A percentile compares a stretch with the other conserved stretches of the same genome.
Evolutionary conservation across 2,113 vertebrate genomes (phyloP).

Genomic region (Engraulis encrasicolus): DNA sequence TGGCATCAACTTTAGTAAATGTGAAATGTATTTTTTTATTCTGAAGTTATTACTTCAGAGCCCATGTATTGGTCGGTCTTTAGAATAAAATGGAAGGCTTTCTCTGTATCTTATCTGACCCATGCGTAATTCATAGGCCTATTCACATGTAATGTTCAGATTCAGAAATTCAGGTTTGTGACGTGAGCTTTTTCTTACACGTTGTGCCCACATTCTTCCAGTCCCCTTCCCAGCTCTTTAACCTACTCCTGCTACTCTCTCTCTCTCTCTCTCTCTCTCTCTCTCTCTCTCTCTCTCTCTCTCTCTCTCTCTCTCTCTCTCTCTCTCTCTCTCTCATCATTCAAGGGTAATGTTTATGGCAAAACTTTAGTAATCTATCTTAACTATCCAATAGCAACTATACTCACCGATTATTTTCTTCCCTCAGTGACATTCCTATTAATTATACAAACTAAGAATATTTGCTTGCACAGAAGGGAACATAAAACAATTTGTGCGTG

Average conservation of each 20-base stretch:
- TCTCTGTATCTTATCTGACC: too few species aligned
- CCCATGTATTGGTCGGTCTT: background rate
- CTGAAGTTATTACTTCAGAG: background rate
- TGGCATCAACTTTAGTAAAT: slow-evolving; percentile 16
- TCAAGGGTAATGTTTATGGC: background rate
- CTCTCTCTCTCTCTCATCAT: slow-evolving; percentile 29
- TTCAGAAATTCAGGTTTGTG: background rate
- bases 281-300: slow-evolving; percentile 26
- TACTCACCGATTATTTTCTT: background rate
- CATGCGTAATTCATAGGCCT: background rate
- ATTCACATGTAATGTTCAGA: background rate
- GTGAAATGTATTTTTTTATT: slow-evolving; percentile 39
- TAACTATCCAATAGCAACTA: background rate
- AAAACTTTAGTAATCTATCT: background rate
- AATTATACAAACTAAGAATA: background rate
- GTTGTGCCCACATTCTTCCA: slow-evolving; percentile 44
- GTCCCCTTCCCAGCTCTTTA: slow-evolving; percentile 43
- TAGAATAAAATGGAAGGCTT: background rate
- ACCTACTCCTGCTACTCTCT: slow-evolving; percentile 57
- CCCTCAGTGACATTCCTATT: background rate
- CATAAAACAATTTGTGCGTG: background rate
- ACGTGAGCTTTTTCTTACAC: slow-evolving; percentile 17
- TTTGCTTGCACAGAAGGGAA: background rate
- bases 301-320: slow-evolving; percentile 40
- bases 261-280: slow-evolving; percentile 40